Base-by-base conservation (phyloP, 2,888 invertebrate genomes). In the Caenorhabditis sp. region DNA sequence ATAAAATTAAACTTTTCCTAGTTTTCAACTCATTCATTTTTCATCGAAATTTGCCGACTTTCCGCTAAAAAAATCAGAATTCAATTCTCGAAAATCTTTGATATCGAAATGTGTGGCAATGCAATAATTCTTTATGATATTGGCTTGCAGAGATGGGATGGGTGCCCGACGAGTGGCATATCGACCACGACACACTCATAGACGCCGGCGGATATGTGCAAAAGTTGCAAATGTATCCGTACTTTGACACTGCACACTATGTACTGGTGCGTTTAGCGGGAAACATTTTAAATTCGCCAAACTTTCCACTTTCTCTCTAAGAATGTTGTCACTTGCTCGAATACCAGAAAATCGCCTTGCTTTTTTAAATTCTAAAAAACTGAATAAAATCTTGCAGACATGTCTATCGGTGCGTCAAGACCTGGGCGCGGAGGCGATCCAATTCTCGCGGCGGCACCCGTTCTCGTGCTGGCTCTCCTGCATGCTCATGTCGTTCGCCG, bases 171-270 rank as follows among this genome's bases (percentile, higher is more conserved):
- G 77, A 77, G 24, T 71, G 71, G 72, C 63, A 43, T 11, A 68
- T 87, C 43, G 87, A 87, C 61, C 85, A 87, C 66, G 87, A 87
- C 48, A 75, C 83, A 26, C 59, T 87, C 22, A 76, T 98, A 90
- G 96, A 97, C 91, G 93, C 97, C 92, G 97, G 98, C 92, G 96
- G 96, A 91, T 95, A 95, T 93, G 95, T 99, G 92, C 95, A 96
- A 87, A 96, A 97, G 91, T 92, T 98, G 86, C 96, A 98, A 92
- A 98, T 99, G 97, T 99, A 94, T 90, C 99, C 99, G 63, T 98
- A 96, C 92, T 99, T 99, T 91, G 98, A 99, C 90, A 94, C 97
- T 89, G 97, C 97, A 86, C 96, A 99, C 92, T 95, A 95, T 91
- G 92, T 95, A n/a, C 65, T 88, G 59, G 88, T 88, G 24, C 61